phyloP scores from a whole-genome alignment of 2,888 invertebrate genomes.

The Glaucopsyche alexis region DNA sequence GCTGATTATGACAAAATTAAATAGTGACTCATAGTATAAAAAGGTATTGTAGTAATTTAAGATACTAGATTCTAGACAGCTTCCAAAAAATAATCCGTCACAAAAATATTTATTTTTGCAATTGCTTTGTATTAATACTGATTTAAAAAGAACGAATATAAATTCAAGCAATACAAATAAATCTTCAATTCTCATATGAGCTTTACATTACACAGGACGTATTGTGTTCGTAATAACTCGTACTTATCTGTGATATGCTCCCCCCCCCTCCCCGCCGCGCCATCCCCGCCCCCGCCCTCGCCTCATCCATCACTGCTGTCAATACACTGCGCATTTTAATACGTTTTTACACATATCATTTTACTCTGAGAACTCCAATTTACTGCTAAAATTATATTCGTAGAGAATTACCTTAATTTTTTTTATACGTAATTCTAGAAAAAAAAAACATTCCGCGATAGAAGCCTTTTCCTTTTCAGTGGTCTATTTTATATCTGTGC shows the following conservation, averaged over 20 bases:
- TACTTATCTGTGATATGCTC: slow-evolving; percentile 1
- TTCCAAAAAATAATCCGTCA: not conserved
- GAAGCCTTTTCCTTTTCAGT: no score
- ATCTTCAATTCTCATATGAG: slow-evolving; percentile 4
- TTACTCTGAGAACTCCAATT: not conserved
- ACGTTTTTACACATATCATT: slow-evolving; percentile 14
- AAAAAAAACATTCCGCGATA: no score
- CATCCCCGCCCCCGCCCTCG: not conserved
- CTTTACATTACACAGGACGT: not conserved
- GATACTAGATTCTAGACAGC: no score
- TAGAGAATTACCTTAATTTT: not conserved
- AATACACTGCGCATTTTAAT: slow-evolving; percentile 14
- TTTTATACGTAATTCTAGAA: no score
- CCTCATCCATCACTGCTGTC: slow-evolving; percentile 17
- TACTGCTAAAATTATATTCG: not conserved
- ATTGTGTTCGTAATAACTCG: slow-evolving; percentile 3
- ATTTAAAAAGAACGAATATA: not conserved
- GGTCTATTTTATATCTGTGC: no score
- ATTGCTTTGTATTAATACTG: not conserved
- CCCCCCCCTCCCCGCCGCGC: not conserved
- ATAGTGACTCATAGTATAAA: no score
- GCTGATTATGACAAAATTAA: no score
- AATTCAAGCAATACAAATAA: not conserved
- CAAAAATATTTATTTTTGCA: not conserved
- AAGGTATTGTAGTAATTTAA: no score